Evolutionary conservation across 2,888 invertebrate species (phyloP), one percentile per base, ranked within the genome.

Genomic region (Caenorhabditis imperialis): DNA sequence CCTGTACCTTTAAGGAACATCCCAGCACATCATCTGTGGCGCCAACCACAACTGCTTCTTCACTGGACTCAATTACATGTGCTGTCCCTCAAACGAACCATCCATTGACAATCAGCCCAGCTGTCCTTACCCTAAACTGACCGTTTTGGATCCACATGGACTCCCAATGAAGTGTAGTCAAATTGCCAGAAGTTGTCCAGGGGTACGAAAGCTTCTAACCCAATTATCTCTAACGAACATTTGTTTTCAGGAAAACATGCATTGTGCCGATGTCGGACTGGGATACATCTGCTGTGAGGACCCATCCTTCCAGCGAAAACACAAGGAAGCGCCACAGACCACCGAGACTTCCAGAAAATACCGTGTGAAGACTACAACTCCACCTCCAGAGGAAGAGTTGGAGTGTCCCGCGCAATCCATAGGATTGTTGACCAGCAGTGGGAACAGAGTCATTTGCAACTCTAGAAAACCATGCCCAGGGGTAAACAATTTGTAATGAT

Each of bases 41-140:
- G 47, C 74, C 5, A 78, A 81, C n/a, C 84, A 85, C 53, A 78
- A 79, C 10, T 87, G 87, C 58, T 87, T 78, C 70, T 87, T 87
- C 73, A 86, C 87, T 27, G 87, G 87, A 12, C 79, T 86, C 60
- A 87, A 87, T 67, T 87, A 87, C 58, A 84, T 85, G 71, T 87
- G 87, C 60, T 87, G 87, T 37, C 87, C 87, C 8, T 81, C 81
- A 14, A 81, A 79, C 45, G 82, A 85, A 50, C 83, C 82, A n/a
- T 79, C 81, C 1, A 67, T 80, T 5, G 83, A 85, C 20, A 79
- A 70, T 51, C 74, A 76, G 40, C 81, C 78, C 42, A 61, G 71
- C 16, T 85, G 85, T 61, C 83, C 84, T 4, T 61, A 69, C 14
- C 71, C 82, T 1, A 63, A 77, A 10, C 37, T 85, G 1, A 83